Evolutionary conservation across 2,797 vertebrate genomes (phyloP).

Genomic region (Remorina albescens): DNA sequence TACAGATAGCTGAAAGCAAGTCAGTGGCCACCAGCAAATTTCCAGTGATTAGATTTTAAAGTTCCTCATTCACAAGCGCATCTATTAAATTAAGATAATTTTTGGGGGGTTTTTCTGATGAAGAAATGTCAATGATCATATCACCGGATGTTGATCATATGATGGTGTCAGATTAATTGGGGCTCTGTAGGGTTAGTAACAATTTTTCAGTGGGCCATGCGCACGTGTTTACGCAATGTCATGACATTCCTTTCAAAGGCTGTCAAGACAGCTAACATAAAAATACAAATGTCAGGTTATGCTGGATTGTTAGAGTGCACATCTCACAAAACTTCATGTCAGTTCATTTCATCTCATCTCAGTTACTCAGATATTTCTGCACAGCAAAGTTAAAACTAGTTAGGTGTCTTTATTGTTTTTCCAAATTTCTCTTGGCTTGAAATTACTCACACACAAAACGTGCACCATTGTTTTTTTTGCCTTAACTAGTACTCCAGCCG

Average conservation of each 20-base stretch:
- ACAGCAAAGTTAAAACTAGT: not conserved
- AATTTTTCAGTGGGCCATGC: not conserved
- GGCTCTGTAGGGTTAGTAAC: too few species aligned
- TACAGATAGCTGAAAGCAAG: slow-evolving; percentile 30
- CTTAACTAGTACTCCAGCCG: not conserved
- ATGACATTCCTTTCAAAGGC: too few species aligned
- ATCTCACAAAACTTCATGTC: not conserved
- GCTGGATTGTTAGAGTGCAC: not conserved
- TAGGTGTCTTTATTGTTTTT: not conserved
- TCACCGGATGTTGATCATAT: too few species aligned
- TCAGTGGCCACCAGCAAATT: slow-evolving; percentile 38
- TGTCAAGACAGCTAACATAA: not conserved
- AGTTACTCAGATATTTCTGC: not conserved
- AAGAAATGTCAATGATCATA: too few species aligned
- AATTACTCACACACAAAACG: too few species aligned
- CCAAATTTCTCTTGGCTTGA: not conserved
- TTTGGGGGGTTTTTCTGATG: not conserved
- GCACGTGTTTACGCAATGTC: too few species aligned
- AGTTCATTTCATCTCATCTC: not conserved
- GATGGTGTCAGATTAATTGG: too few species aligned
- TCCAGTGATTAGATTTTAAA: slow-evolving; percentile 29
- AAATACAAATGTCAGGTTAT: not conserved
- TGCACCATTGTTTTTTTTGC: too few species aligned
- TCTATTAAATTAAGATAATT: slow-evolving; percentile 21
- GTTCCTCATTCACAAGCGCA: slow-evolving; percentile 12